Percentiles rank a stretch among this genome's conserved stretches.
Conservation (phyloP, 2,797 vertebrate genomes). For the Channallabes apus region DNA sequence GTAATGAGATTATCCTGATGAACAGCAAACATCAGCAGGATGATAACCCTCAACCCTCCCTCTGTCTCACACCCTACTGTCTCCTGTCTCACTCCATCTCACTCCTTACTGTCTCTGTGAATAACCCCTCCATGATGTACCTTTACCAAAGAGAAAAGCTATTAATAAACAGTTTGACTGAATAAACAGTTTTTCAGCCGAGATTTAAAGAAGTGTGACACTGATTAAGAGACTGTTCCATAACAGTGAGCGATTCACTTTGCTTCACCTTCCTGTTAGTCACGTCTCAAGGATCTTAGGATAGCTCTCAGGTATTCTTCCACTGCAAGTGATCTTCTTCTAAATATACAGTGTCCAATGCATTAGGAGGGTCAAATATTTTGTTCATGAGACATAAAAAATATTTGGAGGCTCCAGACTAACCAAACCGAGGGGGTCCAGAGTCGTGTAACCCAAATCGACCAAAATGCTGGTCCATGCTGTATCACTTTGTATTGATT, state of each 20-base stretch:
- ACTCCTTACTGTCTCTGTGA: neutral
- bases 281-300: neutral
- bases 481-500: neutral
- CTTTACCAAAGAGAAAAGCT: neutral
- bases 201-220: no score
- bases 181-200: neutral
- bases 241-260: neutral
- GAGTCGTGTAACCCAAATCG: neutral
- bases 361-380: no score
- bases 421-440: neutral
- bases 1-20: conserved; percentile 67
- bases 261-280: no score
- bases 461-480: neutral
- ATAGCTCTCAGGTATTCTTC: neutral
- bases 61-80: neutral
- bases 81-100: neutral
- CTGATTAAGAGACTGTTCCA: neutral
- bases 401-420: neutral
- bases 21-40: conserved; percentile 74
- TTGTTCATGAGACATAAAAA: neutral
- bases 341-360: neutral
- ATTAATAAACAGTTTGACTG: neutral
- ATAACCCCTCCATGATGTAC: neutral
- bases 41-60: conserved; percentile 60
- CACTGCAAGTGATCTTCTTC: neutral